Evolutionary conservation across 2,113 vertebrate species (phyloP).

Genomic region (Siphamia tubifer): DNA sequence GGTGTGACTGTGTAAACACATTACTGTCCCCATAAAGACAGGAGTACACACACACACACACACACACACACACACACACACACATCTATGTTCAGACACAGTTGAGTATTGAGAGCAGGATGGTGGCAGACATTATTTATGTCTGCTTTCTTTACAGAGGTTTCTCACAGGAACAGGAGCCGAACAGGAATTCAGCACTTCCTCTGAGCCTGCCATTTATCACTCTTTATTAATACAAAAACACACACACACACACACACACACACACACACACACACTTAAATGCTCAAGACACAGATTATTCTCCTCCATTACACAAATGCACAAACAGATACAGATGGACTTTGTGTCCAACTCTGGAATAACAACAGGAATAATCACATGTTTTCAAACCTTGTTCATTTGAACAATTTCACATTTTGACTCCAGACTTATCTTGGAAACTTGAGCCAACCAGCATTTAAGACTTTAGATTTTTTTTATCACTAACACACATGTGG

Average conservation of each 20-base stretch:
- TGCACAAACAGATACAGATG: background rate
- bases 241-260: conserved; percentile 43
- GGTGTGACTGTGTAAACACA: too few relatives aligned
- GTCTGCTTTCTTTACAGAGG: conserved; percentile 74
- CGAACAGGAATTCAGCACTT: conserved; percentile 71
- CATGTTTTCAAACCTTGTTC: too few relatives aligned
- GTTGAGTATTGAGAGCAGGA: conserved; percentile 28
- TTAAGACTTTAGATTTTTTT: too few relatives aligned
- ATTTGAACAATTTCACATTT: too few relatives aligned
- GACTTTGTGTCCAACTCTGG: background rate
- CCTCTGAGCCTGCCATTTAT: conserved; percentile 75
- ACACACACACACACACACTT: conserved; percentile 29
- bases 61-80: too few relatives aligned
- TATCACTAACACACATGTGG: too few relatives aligned
- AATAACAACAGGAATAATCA: background rate
- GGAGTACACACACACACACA: conserved; percentile 40
- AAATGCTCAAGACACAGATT: conserved; percentile 1
- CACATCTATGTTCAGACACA: conserved; percentile 3
- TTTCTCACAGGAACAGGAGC: conserved; percentile 79
- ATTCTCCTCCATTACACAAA: conserved; percentile 24
- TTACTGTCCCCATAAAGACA: too few relatives aligned
- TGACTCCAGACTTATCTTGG: too few relatives aligned
- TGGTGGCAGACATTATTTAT: conserved; percentile 75
- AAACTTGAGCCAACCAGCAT: too few relatives aligned
- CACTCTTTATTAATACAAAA: conserved; percentile 73